phyloP scores from a whole-genome alignment of 2,797 vertebrate genomes.

The Pithecia hirsuta region DNA sequence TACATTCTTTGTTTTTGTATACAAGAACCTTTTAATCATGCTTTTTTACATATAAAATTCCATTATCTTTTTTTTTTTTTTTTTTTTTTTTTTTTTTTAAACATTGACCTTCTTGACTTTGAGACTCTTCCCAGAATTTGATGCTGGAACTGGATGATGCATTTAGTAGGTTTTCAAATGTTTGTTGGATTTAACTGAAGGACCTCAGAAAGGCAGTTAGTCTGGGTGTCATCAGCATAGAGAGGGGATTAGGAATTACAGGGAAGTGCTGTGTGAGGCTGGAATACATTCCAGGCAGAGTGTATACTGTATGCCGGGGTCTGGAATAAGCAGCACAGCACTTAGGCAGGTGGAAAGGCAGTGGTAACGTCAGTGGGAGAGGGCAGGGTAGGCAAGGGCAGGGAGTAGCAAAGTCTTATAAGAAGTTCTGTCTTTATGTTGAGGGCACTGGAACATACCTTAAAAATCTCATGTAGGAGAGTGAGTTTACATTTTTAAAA shows the following conservation, averaged over 20 bases:
- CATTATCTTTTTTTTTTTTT: too few species aligned
- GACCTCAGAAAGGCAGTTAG: neutral
- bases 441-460: neutral
- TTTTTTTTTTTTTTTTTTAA: neutral
- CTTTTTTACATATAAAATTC: too few species aligned
- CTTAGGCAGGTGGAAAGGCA: neutral
- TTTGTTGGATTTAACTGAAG: neutral
- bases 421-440: slow-evolving; percentile 3
- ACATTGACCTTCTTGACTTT: neutral
- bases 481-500: neutral
- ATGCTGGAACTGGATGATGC: neutral
- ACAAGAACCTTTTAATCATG: too few species aligned
- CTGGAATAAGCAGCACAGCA: neutral
- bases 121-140: neutral
- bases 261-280: neutral
- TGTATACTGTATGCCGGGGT: rapidly evolving
- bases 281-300: neutral
- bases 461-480: neutral
- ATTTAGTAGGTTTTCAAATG: slow-evolving; percentile 40
- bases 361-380: neutral
- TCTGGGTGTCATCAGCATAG: neutral
- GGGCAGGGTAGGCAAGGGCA: neutral
- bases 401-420: neutral
- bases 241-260: neutral
- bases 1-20: too few species aligned